Percentiles rank a stretch among this genome's conserved stretches.
Evolutionary conservation across 2,888 invertebrate genomes (phyloP).

Genomic region (Diloba caeruleocephala): DNA sequence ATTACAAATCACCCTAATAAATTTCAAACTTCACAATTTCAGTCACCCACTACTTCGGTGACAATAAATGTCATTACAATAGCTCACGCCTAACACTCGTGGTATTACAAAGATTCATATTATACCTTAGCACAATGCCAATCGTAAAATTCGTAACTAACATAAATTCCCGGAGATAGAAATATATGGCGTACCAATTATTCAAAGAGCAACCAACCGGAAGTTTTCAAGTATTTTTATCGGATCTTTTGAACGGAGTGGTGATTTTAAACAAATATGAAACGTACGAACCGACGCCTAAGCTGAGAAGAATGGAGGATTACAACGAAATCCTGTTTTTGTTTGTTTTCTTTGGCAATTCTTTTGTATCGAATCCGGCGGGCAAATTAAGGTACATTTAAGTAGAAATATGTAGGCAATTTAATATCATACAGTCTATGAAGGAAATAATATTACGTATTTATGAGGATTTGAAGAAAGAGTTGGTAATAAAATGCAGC

Average conservation of each 20-base stretch:
- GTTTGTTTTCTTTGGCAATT: constrained; percentile 86
- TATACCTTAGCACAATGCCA: constrained; percentile 75
- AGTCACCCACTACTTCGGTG: constrained; percentile 69
- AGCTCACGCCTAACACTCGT: constrained; percentile 79
- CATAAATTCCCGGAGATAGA: constrained; percentile 74
- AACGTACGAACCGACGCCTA: constrained; percentile 74
- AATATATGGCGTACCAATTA: constrained; percentile 86
- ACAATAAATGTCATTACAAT: constrained; percentile 73
- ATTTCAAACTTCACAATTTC: constrained; percentile 55
- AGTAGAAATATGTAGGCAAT: constrained; percentile 49
- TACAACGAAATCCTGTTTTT: constrained; percentile 87
- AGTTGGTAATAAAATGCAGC: not conserved
- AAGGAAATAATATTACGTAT: constrained; percentile 7
- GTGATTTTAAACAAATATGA: constrained; percentile 85
- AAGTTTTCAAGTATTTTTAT: constrained; percentile 83
- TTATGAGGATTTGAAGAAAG: constrained; percentile 16
- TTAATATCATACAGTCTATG: constrained; percentile 24
- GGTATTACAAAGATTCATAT: constrained; percentile 85
- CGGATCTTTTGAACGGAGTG: constrained; percentile 73
- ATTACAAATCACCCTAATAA: constrained; percentile 63
- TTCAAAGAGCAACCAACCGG: constrained; percentile 81
- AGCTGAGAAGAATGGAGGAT: constrained; percentile 82
- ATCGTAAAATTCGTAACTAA: constrained; percentile 78
- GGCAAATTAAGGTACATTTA: constrained; percentile 29
- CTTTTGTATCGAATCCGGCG: constrained; percentile 69